Conservation (phyloP, 2,888 invertebrate species). For the Laspeyria flexula region DNA sequence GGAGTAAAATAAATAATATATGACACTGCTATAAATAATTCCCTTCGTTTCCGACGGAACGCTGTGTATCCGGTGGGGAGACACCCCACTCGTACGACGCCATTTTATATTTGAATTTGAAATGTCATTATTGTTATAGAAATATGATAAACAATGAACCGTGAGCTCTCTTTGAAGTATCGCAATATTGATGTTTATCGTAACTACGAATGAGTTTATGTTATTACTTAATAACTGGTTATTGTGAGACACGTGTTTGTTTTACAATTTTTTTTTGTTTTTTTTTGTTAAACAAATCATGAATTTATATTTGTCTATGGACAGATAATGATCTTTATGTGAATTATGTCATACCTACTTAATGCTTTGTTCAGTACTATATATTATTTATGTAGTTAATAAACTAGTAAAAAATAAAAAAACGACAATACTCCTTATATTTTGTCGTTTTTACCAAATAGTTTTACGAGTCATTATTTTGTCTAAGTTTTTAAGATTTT, state of each 20-base stretch:
- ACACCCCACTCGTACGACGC: constrained; percentile 69
- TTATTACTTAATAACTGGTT: constrained; percentile 34
- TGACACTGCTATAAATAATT: constrained; percentile 68
- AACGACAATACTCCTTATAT: too few relatives aligned
- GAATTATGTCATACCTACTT: too few relatives aligned
- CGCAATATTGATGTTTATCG: constrained; percentile 38
- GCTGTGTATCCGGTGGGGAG: constrained; percentile 71
- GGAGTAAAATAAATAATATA: constrained; percentile 71
- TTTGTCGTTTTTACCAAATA: too few relatives aligned
- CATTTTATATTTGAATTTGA: constrained; percentile 72
- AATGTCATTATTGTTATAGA: constrained; percentile 65
- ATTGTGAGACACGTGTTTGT: constrained; percentile 20
- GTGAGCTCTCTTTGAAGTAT: constrained; percentile 40
- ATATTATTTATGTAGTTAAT: too few relatives aligned
- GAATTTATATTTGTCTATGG: not conserved
- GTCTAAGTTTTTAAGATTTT: too few relatives aligned
- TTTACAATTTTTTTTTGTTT: constrained; percentile 4
- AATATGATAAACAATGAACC: constrained; percentile 48
- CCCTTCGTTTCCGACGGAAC: constrained; percentile 71
- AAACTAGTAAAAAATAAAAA: too few relatives aligned
- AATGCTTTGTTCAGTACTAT: too few relatives aligned
- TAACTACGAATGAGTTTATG: constrained; percentile 34
- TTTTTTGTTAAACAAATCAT: not conserved
- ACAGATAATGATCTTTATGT: too few relatives aligned
- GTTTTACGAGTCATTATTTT: too few relatives aligned